These are phyloP conservation scores for Numenius phaeopus DNA, from an alignment of 2,797 vertebrate species.

Conservation along the genomic window DNA sequence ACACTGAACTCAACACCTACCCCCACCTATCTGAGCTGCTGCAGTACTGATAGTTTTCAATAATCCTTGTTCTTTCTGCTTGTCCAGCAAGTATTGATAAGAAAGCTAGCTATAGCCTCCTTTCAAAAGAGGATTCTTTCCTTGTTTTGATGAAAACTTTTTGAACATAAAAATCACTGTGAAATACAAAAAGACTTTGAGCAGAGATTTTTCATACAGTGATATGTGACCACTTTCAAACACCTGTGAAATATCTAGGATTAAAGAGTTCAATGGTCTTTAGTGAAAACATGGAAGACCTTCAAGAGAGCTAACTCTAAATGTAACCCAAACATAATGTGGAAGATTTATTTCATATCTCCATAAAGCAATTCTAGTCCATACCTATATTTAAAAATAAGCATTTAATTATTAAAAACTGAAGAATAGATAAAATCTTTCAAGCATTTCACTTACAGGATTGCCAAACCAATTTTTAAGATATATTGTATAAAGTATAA, in stretches of 20 bases:
- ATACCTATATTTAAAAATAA: not conserved
- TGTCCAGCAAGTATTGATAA: not conserved
- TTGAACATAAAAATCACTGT: not conserved
- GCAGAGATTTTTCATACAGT: not conserved
- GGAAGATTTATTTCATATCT: not conserved
- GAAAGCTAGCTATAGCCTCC: not conserved
- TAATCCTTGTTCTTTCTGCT: not conserved
- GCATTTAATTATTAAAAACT: not conserved
- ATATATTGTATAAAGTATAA: not conserved
- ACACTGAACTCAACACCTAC: conserved; percentile 14
- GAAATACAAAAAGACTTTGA: conserved; percentile 29
- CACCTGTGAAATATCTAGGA: not conserved
- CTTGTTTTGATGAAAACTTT: not conserved
- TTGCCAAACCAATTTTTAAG: not conserved
- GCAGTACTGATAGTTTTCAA: not conserved
- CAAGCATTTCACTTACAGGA: not conserved
- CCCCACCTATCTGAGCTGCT: not conserved
- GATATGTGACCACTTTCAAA: not conserved
- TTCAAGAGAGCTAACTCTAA: not conserved
- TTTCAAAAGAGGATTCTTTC: not conserved
- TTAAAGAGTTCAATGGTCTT: not conserved
- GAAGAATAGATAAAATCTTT: not conserved
- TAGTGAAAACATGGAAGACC: not conserved
- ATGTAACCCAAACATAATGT: not conserved
- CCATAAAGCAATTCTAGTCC: not conserved